Conservation (phyloP, 2,888 invertebrate species). For the Drosophila vallismaia region DNA sequence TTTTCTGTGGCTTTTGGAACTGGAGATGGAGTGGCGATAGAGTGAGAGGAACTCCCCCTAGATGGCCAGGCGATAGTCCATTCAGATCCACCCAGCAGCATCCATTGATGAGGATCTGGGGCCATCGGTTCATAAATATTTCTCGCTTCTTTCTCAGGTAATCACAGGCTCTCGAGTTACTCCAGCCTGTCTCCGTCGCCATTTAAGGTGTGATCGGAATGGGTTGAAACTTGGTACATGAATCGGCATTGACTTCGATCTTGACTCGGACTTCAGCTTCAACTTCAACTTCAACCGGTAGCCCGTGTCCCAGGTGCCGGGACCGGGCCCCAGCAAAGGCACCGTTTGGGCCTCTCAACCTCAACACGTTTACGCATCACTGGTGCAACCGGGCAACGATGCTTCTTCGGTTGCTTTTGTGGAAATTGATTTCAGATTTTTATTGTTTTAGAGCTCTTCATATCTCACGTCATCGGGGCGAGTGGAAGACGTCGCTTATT, state of each 20-base stretch:
- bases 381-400: slow-evolving; percentile 48
- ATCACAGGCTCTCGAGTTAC: slow-evolving; percentile 71
- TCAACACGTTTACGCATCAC: slow-evolving; percentile 74
- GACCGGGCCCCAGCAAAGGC: slow-evolving; percentile 1
- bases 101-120: slow-evolving; percentile 63
- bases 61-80: slow-evolving; percentile 49
- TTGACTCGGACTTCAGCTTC: slow-evolving; percentile 5
- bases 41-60: slow-evolving; percentile 37
- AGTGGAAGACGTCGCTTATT: slow-evolving; percentile 60
- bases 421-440: slow-evolving; percentile 76
- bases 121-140: slow-evolving; percentile 75
- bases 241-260: slow-evolving; percentile 29
- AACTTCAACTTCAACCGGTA: slow-evolving; percentile 39
- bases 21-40: slow-evolving; percentile 31
- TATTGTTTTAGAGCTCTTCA: slow-evolving; percentile 67
- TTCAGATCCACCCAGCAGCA: slow-evolving; percentile 35
- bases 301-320: slow-evolving; percentile 10
- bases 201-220: slow-evolving; percentile 74
- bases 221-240: slow-evolving; percentile 22
- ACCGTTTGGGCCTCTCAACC: slow-evolving; percentile 46
- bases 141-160: slow-evolving; percentile 60
- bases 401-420: slow-evolving; percentile 37
- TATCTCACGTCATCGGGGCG: slow-evolving; percentile 70
- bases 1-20: slow-evolving; percentile 58
- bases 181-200: slow-evolving; percentile 64